Percentiles rank a stretch among this genome's conserved stretches.
These are phyloP conservation scores for Smithornis capensis DNA, from an alignment of 2,113 vertebrate genomes.

Conservation along the genomic window DNA sequence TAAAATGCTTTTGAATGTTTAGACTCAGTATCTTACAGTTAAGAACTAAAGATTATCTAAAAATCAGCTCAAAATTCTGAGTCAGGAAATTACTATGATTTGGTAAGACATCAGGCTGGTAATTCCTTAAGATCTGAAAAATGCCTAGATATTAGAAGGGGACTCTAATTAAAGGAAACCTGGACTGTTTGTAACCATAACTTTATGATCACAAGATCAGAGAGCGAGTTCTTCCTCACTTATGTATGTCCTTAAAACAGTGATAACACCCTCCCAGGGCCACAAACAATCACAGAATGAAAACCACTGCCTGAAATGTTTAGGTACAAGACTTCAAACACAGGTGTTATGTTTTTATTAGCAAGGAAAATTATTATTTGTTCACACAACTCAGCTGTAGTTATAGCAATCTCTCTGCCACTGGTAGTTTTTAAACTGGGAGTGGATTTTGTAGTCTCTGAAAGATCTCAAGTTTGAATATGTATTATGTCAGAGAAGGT, in stretches of 20 bases:
- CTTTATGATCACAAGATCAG: not conserved
- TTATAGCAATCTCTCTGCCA: not conserved
- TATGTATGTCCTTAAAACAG: not conserved
- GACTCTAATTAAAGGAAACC: not conserved
- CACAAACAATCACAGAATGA: not conserved
- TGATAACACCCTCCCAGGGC: not conserved
- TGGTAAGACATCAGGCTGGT: not conserved
- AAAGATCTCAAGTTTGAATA: not conserved
- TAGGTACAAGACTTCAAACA: not conserved
- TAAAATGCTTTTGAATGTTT: not conserved
- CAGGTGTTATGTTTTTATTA: not conserved
- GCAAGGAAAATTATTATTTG: not conserved
- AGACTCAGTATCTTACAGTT: not conserved
- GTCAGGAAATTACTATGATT: not conserved
- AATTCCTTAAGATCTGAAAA: not conserved
- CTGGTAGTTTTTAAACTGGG: not conserved
- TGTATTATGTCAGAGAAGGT: not conserved
- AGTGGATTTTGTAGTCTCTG: not conserved
- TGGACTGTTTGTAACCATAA: not conserved
- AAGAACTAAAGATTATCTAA: not conserved
- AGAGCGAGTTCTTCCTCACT: not conserved
- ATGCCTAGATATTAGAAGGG: not conserved
- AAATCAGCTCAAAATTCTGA: not conserved
- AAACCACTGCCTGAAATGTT: not conserved
- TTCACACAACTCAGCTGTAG: not conserved